Evolutionary conservation across 2,888 invertebrate species (phyloP).

Genomic region (Cerceris ruficornis): DNA sequence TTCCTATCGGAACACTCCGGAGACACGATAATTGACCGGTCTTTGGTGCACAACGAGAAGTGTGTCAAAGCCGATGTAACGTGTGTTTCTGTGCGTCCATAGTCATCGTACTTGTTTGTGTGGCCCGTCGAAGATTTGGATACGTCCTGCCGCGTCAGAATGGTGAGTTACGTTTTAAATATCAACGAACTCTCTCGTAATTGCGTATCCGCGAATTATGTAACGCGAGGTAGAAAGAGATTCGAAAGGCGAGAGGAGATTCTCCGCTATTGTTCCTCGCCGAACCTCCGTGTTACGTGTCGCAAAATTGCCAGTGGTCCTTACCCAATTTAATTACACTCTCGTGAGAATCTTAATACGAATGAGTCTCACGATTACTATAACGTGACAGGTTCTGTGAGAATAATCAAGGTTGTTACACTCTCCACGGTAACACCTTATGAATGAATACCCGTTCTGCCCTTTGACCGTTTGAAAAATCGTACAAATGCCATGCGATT

Average conservation of each 20-base stretch:
- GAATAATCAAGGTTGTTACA: conserved; percentile 48
- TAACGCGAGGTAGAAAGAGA: neutral
- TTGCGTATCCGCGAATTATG: neutral
- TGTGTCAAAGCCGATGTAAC: conserved; percentile 60
- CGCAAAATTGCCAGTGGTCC: neutral
- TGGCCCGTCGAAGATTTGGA: conserved; percentile 31
- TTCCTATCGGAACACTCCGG: neutral
- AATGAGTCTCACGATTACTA: conserved; percentile 37
- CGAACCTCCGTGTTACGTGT: neutral
- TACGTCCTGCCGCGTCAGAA: conserved; percentile 19
- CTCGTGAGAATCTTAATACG: conserved; percentile 7
- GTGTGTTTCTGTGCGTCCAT: conserved; percentile 59
- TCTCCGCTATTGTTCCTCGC: no score
- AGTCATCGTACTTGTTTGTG: conserved; percentile 33
- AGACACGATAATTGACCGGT: conserved; percentile 21
- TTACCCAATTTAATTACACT: conserved; percentile 5
- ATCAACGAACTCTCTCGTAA: neutral
- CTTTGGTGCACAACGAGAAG: conserved; percentile 32
- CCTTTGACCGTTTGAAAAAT: conserved; percentile 40
- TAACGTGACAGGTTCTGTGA: conserved; percentile 34
- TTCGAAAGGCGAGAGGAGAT: neutral
- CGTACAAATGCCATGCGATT: conserved; percentile 35
- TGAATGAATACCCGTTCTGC: conserved; percentile 44
- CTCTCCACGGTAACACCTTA: conserved; percentile 32
- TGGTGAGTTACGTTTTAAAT: conserved; percentile 37